phyloP scores from a whole-genome alignment of 1,140 invertebrate genomes.

The Ctenoplectra terminalis region DNA sequence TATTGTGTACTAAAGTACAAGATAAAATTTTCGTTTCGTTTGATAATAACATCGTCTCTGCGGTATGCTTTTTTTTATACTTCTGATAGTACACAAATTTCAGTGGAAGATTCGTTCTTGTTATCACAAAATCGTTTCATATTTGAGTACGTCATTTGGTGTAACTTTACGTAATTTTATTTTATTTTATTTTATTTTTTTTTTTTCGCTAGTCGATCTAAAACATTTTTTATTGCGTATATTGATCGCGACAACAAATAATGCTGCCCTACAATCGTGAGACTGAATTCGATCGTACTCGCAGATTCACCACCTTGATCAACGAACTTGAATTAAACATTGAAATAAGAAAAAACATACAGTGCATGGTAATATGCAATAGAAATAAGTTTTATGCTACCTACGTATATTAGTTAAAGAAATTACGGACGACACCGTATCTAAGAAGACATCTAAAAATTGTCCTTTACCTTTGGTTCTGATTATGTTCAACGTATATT shows the following conservation, averaged over 20 bases:
- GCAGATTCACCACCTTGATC: not conserved
- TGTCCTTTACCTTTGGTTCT: conserved; percentile 19
- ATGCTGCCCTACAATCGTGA: conserved; percentile 14
- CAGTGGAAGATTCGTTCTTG: conserved; percentile 46
- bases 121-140: conserved; percentile 49
- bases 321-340: not conserved
- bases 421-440: conserved; percentile 7
- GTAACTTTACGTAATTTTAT: conserved; percentile 13
- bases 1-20: conserved; percentile 53
- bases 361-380: not conserved
- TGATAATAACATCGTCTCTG: conserved; percentile 21
- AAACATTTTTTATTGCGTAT: conserved; percentile 21
- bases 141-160: conserved; percentile 16
- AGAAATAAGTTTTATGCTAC: not conserved
- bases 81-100: conserved; percentile 19
- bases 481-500: not conserved
- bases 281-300: not conserved
- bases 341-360: not conserved
- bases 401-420: conserved; percentile 34
- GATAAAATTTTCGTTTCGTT: conserved; percentile 32
- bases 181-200: no score
- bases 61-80: not conserved
- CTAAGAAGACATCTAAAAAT: conserved; percentile 18
- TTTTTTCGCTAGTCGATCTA: conserved; percentile 39
- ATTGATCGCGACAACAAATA: conserved; percentile 13